Percentiles rank a stretch among this genome's conserved stretches.
Evolutionary conservation across 2,113 vertebrate genomes (phyloP).

Genomic region (Condylura cristata): DNA sequence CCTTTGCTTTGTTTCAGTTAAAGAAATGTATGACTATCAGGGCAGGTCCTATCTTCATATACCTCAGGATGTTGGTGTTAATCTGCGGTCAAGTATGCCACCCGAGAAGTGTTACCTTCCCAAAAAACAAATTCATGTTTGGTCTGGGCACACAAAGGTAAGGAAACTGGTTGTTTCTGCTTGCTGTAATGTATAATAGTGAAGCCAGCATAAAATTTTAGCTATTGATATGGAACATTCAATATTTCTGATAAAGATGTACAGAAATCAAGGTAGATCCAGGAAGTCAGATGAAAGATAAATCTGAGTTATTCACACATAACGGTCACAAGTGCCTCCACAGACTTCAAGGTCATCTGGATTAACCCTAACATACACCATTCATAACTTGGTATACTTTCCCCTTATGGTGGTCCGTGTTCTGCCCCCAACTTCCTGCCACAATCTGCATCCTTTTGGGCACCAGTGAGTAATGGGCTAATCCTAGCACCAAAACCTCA

Average conservation of each 20-base stretch:
- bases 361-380: not conserved
- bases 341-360: not conserved
- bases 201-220: not conserved
- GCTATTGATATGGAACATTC: not conserved
- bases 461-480: not conserved
- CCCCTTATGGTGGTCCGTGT: not conserved
- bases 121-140: constrained; percentile 98
- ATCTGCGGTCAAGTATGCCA: constrained; percentile 92
- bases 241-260: not conserved
- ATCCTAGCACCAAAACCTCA: not conserved
- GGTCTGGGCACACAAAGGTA: constrained; percentile 99
- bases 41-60: constrained; percentile 97
- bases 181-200: not conserved
- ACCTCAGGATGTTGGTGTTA: constrained; percentile 98
- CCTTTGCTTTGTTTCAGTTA: constrained; percentile 88
- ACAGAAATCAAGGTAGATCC: not conserved
- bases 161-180: constrained; percentile 4
- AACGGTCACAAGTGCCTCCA: not conserved
- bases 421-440: not conserved
- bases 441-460: not conserved
- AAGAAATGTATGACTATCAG: constrained; percentile 99
- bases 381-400: not conserved
- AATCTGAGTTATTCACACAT: not conserved
- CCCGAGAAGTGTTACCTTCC: constrained; percentile 99
- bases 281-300: not conserved